phyloP scores from a whole-genome alignment of 2,888 invertebrate genomes.

The Serripes groenlandicus region DNA sequence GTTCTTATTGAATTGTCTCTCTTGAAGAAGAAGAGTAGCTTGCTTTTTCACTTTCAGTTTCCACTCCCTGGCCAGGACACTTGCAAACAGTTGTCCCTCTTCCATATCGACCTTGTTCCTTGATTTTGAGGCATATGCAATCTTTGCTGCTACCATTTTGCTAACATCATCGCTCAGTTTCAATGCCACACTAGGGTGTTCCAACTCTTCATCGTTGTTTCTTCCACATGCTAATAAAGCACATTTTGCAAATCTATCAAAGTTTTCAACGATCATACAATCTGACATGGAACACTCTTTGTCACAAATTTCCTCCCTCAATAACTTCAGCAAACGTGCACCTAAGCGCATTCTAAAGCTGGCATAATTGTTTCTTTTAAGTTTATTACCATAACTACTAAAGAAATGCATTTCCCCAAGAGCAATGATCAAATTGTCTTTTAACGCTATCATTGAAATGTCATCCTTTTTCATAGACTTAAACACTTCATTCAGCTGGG shows the following conservation, averaged over 20 bases:
- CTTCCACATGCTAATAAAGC: conserved; percentile 23
- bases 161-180: conserved; percentile 29
- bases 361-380: conserved; percentile 35
- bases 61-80: conserved; percentile 22
- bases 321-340: conserved; percentile 25
- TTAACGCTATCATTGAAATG: conserved; percentile 5
- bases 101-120: conserved; percentile 7
- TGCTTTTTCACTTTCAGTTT: conserved; percentile 26
- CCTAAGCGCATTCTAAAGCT: conserved; percentile 49
- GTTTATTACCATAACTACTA: conserved; percentile 1
- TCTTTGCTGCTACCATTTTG: conserved; percentile 28
- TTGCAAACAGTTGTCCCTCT: conserved; percentile 1
- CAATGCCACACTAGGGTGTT: conserved; percentile 32
- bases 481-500: conserved; percentile 35
- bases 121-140: conserved; percentile 2
- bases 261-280: conserved; percentile 15
- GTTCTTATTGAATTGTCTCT: conserved; percentile 32
- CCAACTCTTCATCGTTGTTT: conserved; percentile 19
- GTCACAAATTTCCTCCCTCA: conserved; percentile 13
- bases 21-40: conserved; percentile 14
- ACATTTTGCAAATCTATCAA: conserved; percentile 26
- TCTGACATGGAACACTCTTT: conserved; percentile 2
- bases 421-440: conserved; percentile 22
- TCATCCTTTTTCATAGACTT: conserved; percentile 31
- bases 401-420: conserved; percentile 30